Percentiles rank a stretch among this genome's conserved stretches.
Evolutionary conservation across 2,113 vertebrate species (phyloP).

Genomic region (Empidonax alnorum): DNA sequence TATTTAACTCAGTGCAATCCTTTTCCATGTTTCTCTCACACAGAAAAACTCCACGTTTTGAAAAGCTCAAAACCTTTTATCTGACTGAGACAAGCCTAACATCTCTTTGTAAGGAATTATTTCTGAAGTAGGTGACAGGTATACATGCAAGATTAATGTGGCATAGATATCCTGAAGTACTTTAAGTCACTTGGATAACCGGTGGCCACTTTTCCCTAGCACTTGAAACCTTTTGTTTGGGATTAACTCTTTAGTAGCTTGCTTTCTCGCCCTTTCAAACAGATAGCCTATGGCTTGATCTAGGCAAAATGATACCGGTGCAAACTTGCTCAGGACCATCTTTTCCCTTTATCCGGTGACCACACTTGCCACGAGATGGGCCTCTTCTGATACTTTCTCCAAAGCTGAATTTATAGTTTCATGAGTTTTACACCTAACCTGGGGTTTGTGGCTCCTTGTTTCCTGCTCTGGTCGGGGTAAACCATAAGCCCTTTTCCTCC

Average conservation of each 20-base stretch:
- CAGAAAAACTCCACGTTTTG: not conserved
- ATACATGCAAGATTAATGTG: not conserved
- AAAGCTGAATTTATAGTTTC: not conserved
- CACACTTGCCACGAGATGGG: not conserved
- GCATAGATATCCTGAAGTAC: not conserved
- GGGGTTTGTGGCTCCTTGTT: not conserved
- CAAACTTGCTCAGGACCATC: not conserved
- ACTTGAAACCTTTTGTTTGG: conserved; percentile 19
- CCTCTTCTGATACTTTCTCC: not conserved
- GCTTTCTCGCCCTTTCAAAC: not conserved
- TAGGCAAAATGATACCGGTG: not conserved
- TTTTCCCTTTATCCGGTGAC: not conserved
- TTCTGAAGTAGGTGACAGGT: not conserved
- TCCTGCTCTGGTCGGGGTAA: not conserved
- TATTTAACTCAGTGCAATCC: conserved; percentile 61
- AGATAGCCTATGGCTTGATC: not conserved
- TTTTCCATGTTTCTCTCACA: conserved; percentile 45
- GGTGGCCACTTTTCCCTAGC: not conserved
- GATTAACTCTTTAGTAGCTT: conserved; percentile 35
- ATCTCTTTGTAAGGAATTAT: conserved; percentile 22
- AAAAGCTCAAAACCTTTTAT: conserved; percentile 54
- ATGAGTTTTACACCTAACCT: not conserved
- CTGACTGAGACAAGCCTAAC: not conserved
- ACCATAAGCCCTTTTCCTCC: not conserved
- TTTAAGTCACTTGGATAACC: conserved; percentile 13